Evolutionary conservation across 2,888 invertebrate species (phyloP).

Genomic region (Prenolepis imparis): DNA sequence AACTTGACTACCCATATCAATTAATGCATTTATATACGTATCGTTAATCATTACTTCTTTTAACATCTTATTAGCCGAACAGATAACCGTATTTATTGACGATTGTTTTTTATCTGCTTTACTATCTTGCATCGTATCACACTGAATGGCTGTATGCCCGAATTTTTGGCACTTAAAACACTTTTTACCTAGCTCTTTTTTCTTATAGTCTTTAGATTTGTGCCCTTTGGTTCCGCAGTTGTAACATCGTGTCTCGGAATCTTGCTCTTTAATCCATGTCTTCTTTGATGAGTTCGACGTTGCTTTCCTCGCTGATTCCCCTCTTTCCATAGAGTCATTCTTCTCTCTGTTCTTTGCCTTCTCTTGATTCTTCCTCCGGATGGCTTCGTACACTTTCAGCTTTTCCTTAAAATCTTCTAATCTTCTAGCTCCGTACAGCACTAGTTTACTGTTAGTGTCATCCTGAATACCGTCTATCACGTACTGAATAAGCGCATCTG

Average conservation of each 20-base stretch:
- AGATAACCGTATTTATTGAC: neutral
- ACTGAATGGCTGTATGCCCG: constrained; percentile 40
- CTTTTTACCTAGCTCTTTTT: constrained; percentile 32
- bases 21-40: neutral
- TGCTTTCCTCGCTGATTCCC: neutral
- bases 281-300: too few species aligned
- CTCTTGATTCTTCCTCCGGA: neutral
- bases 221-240: constrained; percentile 48
- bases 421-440: constrained; percentile 55
- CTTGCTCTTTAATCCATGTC: too few species aligned
- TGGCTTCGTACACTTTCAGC: constrained; percentile 45
- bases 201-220: constrained; percentile 31
- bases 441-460: constrained; percentile 24
- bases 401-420: constrained; percentile 46
- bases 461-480: constrained; percentile 22
- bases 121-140: neutral
- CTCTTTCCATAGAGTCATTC: neutral
- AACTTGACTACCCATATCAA: neutral
- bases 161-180: constrained; percentile 51
- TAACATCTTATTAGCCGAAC: neutral
- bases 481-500: constrained; percentile 54
- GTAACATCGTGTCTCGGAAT: neutral
- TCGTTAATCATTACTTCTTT: neutral
- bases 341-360: neutral
- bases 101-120: neutral